Conservation (phyloP, 2,888 invertebrate species). For the Conomelus anceps region DNA sequence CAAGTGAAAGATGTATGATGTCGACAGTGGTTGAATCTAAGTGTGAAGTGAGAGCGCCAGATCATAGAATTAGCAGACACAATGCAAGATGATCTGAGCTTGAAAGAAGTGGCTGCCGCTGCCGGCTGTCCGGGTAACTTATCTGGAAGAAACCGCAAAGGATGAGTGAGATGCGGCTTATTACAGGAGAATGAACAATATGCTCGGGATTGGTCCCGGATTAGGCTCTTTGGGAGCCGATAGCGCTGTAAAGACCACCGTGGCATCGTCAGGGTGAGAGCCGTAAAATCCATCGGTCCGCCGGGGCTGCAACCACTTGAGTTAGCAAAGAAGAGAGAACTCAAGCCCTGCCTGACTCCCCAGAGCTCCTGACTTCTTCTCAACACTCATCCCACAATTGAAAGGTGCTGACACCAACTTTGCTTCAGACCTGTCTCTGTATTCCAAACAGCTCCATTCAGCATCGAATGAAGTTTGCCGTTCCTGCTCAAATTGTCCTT, state of each 20-base stretch:
- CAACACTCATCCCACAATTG: background rate
- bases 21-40: background rate
- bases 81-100: background rate
- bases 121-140: background rate
- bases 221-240: background rate
- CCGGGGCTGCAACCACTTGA: background rate
- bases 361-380: background rate
- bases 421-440: background rate
- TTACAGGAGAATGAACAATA: background rate
- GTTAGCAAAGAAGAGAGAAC: background rate
- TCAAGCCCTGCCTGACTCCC: too few relatives aligned
- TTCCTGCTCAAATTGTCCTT: background rate
- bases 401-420: background rate
- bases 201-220: background rate
- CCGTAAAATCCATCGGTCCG: background rate
- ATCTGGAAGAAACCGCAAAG: background rate
- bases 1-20: background rate
- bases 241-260: background rate
- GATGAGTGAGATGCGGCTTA: background rate
- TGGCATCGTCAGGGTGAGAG: background rate
- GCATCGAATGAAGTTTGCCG: background rate
- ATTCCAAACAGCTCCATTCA: background rate
- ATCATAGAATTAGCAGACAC: background rate
- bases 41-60: background rate
- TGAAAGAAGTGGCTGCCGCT: background rate